phyloP scores from a whole-genome alignment of 2,113 vertebrate species.

The Ammospiza caudacuta region DNA sequence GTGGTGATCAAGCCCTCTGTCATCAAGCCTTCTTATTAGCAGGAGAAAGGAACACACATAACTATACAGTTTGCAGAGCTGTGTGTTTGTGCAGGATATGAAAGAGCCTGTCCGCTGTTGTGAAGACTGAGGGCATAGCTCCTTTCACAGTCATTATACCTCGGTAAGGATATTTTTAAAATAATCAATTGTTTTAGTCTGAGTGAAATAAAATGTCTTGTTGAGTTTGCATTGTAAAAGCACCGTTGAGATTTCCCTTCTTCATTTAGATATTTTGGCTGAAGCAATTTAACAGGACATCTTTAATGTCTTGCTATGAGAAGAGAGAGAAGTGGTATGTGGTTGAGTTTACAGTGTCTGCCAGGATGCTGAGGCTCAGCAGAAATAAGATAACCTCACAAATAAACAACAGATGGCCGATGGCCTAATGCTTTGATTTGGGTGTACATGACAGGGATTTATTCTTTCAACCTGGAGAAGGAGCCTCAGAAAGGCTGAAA shows the following conservation, averaged over 20 bases:
- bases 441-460: slow-evolving; percentile 50
- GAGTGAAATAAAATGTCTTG: slow-evolving; percentile 26
- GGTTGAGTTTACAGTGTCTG: not conserved
- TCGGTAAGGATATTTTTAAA: slow-evolving; percentile 53
- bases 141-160: not conserved
- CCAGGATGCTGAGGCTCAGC: slow-evolving; percentile 39
- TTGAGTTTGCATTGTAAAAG: slow-evolving; percentile 45
- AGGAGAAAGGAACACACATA: not conserved
- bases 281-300: slow-evolving; percentile 57
- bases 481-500: slow-evolving; percentile 39
- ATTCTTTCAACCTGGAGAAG: slow-evolving; percentile 51
- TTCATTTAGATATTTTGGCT: not conserved
- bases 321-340: not conserved
- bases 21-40: not conserved
- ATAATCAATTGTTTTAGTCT: slow-evolving; percentile 68
- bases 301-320: not conserved
- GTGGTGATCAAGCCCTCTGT: not conserved
- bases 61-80: not conserved
- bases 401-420: slow-evolving; percentile 60
- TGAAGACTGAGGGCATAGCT: not conserved
- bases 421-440: slow-evolving; percentile 54
- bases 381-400: slow-evolving; percentile 47
- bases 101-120: not conserved
- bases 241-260: not conserved
- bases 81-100: not conserved